Percentiles rank a stretch among this genome's conserved stretches.
Conservation (phyloP, 2,888 invertebrate species). For the Portevinia maculata region DNA sequence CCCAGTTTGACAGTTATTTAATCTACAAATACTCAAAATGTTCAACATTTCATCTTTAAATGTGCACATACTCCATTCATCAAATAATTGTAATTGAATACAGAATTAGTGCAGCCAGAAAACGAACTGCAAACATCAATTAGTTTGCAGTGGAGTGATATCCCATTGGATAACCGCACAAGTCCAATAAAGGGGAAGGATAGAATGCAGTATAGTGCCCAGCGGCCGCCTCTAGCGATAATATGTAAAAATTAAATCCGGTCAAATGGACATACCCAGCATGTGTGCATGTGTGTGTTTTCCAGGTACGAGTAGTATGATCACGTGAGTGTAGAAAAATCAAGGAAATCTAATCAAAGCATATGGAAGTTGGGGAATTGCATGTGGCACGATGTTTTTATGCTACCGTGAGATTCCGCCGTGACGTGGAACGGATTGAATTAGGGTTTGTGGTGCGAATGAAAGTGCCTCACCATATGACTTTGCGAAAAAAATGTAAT, state of each 20-base stretch:
- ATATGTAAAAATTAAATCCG: constrained; percentile 46
- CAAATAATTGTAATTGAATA: constrained; percentile 20
- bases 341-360: constrained; percentile 14
- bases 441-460: constrained; percentile 33
- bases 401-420: constrained; percentile 9
- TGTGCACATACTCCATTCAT: background rate
- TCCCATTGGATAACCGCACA: background rate
- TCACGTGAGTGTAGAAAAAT: constrained; percentile 45
- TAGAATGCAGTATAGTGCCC: constrained; percentile 14
- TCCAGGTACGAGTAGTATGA: no score
- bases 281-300: background rate
- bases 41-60: no score
- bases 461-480: constrained; percentile 4
- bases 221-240: constrained; percentile 9
- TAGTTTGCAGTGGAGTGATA: background rate
- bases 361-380: constrained; percentile 41
- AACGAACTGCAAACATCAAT: constrained; percentile 15
- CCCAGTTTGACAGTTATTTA: constrained; percentile 24
- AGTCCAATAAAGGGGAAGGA: background rate
- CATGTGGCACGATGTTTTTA: constrained; percentile 47
- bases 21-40: background rate
- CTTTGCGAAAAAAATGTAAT: background rate
- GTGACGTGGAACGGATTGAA: constrained; percentile 23
- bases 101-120: background rate
- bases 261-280: constrained; percentile 15